Conservation (phyloP, 2,888 invertebrate species). For the Invenusta paracnida region DNA sequence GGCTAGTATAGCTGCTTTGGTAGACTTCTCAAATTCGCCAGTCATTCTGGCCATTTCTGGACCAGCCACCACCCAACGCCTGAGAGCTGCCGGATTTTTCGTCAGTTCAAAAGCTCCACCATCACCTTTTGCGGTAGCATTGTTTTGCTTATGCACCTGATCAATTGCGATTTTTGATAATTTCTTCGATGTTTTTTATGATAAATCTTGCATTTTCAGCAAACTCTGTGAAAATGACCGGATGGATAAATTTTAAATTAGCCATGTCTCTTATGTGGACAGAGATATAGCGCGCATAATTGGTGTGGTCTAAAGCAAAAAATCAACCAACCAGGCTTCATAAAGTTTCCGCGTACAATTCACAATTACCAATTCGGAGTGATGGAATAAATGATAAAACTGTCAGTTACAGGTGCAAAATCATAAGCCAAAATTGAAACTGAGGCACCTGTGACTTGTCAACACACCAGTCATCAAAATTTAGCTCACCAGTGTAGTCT, state of each 20-base stretch:
- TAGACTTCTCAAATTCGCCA: too few relatives aligned
- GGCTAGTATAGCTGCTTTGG: too few relatives aligned
- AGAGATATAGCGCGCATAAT: background rate
- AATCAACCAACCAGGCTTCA: background rate
- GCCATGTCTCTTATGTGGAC: conserved; percentile 11
- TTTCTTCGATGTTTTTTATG: background rate
- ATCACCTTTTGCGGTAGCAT: background rate
- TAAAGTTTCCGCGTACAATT: background rate
- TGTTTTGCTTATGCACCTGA: background rate
- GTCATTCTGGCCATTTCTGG: too few relatives aligned
- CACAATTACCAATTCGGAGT: background rate
- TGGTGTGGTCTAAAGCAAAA: conserved; percentile 3
- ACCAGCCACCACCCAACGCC: background rate
- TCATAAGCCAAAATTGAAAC: background rate
- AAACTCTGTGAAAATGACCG: background rate
- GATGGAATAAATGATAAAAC: background rate
- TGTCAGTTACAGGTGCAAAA: background rate
- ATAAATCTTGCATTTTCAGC: background rate
- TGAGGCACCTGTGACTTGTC: background rate
- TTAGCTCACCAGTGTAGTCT: background rate
- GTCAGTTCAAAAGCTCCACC: background rate
- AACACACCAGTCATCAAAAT: background rate
- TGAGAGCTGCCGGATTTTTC: background rate
- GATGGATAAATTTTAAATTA: background rate
- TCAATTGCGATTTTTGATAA: background rate